Percentiles rank a stretch among this genome's conserved stretches.
These are phyloP conservation scores for Pachyseris speciosa DNA, from an alignment of 64 coral and sea anemone species.

Conservation along the genomic window DNA sequence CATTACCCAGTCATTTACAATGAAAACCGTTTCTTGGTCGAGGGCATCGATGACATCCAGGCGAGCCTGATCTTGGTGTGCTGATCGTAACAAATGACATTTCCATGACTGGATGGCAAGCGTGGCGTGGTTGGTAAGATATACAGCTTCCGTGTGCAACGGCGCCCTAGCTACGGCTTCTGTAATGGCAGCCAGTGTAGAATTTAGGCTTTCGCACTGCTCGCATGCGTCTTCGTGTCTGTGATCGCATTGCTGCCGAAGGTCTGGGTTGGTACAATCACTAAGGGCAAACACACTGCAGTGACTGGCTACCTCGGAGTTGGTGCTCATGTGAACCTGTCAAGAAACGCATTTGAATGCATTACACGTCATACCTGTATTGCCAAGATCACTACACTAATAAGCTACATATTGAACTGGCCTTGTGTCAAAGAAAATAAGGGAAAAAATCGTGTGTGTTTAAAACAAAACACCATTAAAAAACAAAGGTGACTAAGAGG, in stretches of 20 bases:
- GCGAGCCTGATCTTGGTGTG: conserved; percentile 15
- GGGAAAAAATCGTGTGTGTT: no score
- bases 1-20: conserved; percentile 55
- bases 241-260: not conserved
- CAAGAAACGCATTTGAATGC: not conserved
- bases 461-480: no score
- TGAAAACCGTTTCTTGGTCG: not conserved
- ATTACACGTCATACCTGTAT: not conserved
- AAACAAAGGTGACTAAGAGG: no score
- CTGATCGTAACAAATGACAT: conserved; percentile 24
- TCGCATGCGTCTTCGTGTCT: not conserved
- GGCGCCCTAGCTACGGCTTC: not conserved
- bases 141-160: conserved; percentile 5
- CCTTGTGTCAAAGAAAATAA: no score
- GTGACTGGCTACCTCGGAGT: not conserved
- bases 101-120: conserved; percentile 45
- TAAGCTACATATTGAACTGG: not conserved
- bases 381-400: not conserved
- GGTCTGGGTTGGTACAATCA: not conserved
- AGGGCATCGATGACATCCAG: conserved; percentile 9
- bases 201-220: not conserved
- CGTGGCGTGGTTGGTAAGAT: not conserved
- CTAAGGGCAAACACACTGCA: conserved; percentile 48
- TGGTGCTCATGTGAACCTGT: not conserved
- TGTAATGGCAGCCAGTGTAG: not conserved